phyloP scores from a whole-genome alignment of 2,797 vertebrate species.

The Neomorphus geoffroyi region DNA sequence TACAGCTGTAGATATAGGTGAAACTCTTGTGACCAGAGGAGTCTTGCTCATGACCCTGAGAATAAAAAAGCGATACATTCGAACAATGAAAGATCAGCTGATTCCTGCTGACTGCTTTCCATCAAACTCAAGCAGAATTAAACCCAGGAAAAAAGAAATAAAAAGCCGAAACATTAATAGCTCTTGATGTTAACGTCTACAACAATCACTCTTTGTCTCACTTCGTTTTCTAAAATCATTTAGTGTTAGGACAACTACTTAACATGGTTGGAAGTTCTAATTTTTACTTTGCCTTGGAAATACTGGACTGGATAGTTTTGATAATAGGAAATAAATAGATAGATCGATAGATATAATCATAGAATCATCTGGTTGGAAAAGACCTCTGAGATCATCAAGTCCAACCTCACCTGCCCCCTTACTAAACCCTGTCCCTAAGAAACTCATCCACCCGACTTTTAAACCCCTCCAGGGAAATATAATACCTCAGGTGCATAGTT shows the following conservation, averaged over 20 bases:
- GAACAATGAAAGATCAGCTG: neutral
- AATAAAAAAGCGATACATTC: neutral
- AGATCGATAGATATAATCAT: too few species aligned
- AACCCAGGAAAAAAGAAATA: neutral
- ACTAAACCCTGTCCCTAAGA: too few species aligned
- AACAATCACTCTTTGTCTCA: neutral
- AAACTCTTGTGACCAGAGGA: neutral
- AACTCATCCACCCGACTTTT: too few species aligned
- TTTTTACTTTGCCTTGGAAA: neutral
- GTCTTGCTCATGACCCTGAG: neutral
- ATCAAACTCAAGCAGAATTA: neutral
- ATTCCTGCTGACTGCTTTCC: neutral
- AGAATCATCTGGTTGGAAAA: too few species aligned
- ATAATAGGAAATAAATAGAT: neutral
- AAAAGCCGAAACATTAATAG: neutral
- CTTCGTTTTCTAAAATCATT: neutral
- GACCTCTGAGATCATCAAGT: too few species aligned
- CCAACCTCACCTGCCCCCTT: too few species aligned
- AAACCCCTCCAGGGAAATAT: too few species aligned
- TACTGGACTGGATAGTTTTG: neutral
- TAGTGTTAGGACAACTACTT: neutral
- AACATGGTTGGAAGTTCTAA: neutral
- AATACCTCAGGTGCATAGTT: rapidly evolving
- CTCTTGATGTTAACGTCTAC: neutral
- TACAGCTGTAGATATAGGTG: rapidly evolving